Conservation (phyloP, 2,888 invertebrate species). For the Stomorhina lunata region DNA sequence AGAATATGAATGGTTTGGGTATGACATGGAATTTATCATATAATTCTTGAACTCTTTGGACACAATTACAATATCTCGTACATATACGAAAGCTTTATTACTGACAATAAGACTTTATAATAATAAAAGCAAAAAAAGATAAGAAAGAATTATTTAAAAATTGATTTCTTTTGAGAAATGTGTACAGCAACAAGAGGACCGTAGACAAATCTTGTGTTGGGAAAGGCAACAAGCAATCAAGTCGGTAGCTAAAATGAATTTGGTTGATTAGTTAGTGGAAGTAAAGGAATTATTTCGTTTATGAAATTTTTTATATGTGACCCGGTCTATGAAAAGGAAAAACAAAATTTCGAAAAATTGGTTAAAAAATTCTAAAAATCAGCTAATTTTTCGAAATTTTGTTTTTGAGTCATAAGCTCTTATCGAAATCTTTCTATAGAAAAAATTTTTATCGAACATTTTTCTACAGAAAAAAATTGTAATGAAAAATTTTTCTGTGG, state of each 20-base stretch:
- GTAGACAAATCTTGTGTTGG: neutral
- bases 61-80: slow-evolving; percentile 44
- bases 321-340: too few species aligned
- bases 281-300: slow-evolving; percentile 26
- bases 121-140: slow-evolving; percentile 17
- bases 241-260: neutral
- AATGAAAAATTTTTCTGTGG: too few species aligned
- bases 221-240: too few species aligned
- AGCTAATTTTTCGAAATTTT: too few species aligned
- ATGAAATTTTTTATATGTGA: too few species aligned
- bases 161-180: slow-evolving; percentile 37
- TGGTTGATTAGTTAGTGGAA: neutral
- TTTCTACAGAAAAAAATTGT: too few species aligned
- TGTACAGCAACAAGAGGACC: slow-evolving; percentile 19
- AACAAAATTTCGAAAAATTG: too few species aligned
- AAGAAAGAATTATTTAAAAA: slow-evolving; percentile 55
- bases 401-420: too few species aligned
- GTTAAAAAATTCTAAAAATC: too few species aligned
- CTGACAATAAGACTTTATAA: slow-evolving; percentile 59
- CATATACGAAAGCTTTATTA: slow-evolving; percentile 3
- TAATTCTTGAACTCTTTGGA: slow-evolving; percentile 16
- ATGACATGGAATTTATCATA: neutral
- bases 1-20: neutral
- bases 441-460: too few species aligned
- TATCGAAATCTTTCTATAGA: too few species aligned